Evolutionary conservation across 2,888 invertebrate species (phyloP).

Genomic region (Cryptops parisi): DNA sequence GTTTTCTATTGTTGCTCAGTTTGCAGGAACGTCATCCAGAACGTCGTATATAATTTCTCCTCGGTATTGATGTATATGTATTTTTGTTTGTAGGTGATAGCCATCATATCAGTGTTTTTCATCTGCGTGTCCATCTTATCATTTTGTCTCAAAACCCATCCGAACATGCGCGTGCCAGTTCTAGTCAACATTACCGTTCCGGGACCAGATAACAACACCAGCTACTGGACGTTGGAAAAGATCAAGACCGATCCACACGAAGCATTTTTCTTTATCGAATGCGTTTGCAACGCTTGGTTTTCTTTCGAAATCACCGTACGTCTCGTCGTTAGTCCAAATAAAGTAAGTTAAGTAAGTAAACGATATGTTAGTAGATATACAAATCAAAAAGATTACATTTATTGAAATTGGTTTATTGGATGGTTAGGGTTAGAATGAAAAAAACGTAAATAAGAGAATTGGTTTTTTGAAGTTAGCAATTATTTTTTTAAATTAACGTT

Average conservation of each 20-base stretch:
- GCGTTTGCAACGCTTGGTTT: conserved; percentile 92
- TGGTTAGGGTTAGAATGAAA: no score
- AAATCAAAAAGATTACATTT: no score
- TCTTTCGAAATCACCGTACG: conserved; percentile 79
- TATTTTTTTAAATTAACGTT: no score
- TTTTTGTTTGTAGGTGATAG: conserved; percentile 54
- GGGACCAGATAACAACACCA: conserved; percentile 17
- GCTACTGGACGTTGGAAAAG: conserved; percentile 29
- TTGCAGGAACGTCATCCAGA: no score
- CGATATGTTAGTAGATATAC: no score
- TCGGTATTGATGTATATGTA: not conserved
- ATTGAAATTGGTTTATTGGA: no score
- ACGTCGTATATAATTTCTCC: no score
- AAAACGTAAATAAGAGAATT: no score
- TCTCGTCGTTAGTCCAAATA: conserved; percentile 71
- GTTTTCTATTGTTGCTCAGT: no score
- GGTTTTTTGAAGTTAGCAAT: no score
- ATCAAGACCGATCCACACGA: conserved; percentile 36
- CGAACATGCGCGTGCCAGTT: conserved; percentile 55
- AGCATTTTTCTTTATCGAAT: conserved; percentile 81
- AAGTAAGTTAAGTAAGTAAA: conserved; percentile 42
- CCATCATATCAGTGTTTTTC: conserved; percentile 85
- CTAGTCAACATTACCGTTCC: conserved; percentile 25
- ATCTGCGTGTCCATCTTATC: conserved; percentile 90
- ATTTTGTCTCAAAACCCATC: conserved; percentile 93